Base-by-base conservation (phyloP, 2,797 vertebrate species). In the Uromys caudimaculatus region DNA sequence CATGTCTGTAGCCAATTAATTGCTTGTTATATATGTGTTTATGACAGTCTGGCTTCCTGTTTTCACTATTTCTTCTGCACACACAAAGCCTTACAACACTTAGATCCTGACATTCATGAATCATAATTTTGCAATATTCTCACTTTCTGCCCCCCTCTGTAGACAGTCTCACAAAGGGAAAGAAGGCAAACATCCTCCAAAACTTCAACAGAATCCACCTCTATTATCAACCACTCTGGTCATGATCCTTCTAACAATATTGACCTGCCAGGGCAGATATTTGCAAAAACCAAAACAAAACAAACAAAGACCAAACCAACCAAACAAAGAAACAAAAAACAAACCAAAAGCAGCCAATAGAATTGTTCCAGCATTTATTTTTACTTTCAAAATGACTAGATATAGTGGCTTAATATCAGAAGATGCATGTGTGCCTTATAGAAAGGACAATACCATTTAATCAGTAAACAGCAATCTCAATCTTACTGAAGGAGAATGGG, bases 1-100 rank as follows among this genome's bases (percentile, higher is more conserved):
- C 93, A 97, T 89, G 95, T 98, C 97, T 98, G 82, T 78, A 76
- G 62, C 38, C 90, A 90, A 95, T 98, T 97, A 96, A 92, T 90
- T 75, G 91, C 71, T 97, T 88, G 71, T 75, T 94, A 93, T 94
- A 95, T 95, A 64, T 93, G 69, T 98, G 83, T 56, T 97, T 92
- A 95, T 97, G 97, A 97, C 97, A 98, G 96, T 89, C 96, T 89
- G 19, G 41, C 94, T 98, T 98, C 97, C 98, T 97, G 89, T 97
- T 97, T 97, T 94, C 97, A 96, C 79, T 95, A 97, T 87, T 91
- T 77, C 58, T 98, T 98, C 97, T 85, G 24, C 77, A 93, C 77
- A 89, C 90, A 93, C 78, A 98, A 86, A 96, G 84, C 69, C 84
- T 88, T 93, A 76, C 76, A 96, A 95, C 52, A 97, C 93, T 97